Evolutionary conservation across 1,140 invertebrate species (phyloP).

Genomic region (Dendroctonus ponderosae): DNA sequence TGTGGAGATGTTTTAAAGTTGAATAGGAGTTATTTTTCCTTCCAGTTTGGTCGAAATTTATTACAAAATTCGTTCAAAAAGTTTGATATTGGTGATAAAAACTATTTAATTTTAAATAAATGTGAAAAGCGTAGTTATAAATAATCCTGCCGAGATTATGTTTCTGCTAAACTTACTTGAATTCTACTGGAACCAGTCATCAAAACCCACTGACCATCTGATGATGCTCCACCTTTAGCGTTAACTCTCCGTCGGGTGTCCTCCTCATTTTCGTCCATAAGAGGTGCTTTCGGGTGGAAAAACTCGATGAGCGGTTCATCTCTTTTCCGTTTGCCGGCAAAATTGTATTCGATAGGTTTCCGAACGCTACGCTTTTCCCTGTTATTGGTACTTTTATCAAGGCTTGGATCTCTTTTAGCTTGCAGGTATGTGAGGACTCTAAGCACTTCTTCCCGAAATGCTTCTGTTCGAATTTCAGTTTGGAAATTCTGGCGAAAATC

Average conservation of each 20-base stretch:
- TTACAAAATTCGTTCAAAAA: no score
- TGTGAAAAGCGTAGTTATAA: no score
- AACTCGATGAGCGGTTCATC: slow-evolving; percentile 65
- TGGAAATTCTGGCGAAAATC: slow-evolving; percentile 42
- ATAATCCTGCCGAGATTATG: no score
- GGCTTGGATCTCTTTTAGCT: background rate
- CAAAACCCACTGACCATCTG: slow-evolving; percentile 70
- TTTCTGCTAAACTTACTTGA: slow-evolving; percentile 58
- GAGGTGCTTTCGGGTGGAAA: slow-evolving; percentile 64
- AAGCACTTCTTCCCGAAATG: slow-evolving; percentile 40
- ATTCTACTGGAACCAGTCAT: slow-evolving; percentile 75
- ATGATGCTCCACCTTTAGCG: slow-evolving; percentile 53
- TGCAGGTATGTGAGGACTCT: slow-evolving; percentile 38
- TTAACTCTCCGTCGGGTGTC: slow-evolving; percentile 58
- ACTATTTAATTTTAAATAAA: no score
- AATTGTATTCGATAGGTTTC: slow-evolving; percentile 42
- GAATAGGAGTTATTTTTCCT: no score
- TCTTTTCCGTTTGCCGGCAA: slow-evolving; percentile 35
- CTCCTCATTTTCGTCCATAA: slow-evolving; percentile 63
- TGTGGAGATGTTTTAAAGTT: no score
- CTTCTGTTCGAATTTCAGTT: slow-evolving; percentile 38
- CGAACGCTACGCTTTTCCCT: slow-evolving; percentile 38
- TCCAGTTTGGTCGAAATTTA: no score
- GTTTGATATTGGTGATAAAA: no score
- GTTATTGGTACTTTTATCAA: slow-evolving; percentile 10